phyloP scores from a whole-genome alignment of 2,797 vertebrate genomes.

The Pseudochirops corinnae region DNA sequence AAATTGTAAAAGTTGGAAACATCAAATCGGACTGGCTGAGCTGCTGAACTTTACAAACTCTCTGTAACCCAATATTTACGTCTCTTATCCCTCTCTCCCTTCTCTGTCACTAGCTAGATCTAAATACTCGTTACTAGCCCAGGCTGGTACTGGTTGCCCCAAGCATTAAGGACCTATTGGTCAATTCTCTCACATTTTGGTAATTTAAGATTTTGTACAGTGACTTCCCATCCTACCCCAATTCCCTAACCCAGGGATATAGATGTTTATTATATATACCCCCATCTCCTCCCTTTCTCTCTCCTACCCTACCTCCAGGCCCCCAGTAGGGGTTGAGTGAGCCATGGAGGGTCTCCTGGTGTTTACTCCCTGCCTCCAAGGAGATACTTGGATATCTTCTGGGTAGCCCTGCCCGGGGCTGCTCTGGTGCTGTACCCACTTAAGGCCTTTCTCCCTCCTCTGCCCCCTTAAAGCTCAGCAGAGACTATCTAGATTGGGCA shows the following conservation, averaged over 20 bases:
- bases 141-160: constrained; percentile 86
- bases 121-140: constrained; percentile 84
- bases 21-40: constrained; percentile 97
- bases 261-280: constrained; percentile 82
- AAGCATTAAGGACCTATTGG: constrained; percentile 82
- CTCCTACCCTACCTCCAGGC: neutral
- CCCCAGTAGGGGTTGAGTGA: neutral
- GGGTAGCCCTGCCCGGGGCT: constrained; percentile 54
- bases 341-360: neutral
- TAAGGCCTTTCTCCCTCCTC: constrained; percentile 14
- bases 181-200: constrained; percentile 66
- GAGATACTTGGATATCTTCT: constrained; percentile 75
- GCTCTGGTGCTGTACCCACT: constrained; percentile 68
- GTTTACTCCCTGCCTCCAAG: constrained; percentile 18
- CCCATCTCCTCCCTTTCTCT: constrained; percentile 16
- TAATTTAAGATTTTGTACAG: constrained; percentile 82
- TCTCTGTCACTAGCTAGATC: constrained; percentile 82
- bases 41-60: constrained; percentile 88
- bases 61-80: constrained; percentile 78
- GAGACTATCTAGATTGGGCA: constrained; percentile 88
- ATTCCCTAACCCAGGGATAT: constrained; percentile 69
- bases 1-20: constrained; percentile 96
- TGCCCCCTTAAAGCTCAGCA: constrained; percentile 80
- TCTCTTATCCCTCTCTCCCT: constrained; percentile 72
- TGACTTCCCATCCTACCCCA: constrained; percentile 52